phyloP scores from a whole-genome alignment of 2,888 invertebrate species.

The Tinea pellionella region DNA sequence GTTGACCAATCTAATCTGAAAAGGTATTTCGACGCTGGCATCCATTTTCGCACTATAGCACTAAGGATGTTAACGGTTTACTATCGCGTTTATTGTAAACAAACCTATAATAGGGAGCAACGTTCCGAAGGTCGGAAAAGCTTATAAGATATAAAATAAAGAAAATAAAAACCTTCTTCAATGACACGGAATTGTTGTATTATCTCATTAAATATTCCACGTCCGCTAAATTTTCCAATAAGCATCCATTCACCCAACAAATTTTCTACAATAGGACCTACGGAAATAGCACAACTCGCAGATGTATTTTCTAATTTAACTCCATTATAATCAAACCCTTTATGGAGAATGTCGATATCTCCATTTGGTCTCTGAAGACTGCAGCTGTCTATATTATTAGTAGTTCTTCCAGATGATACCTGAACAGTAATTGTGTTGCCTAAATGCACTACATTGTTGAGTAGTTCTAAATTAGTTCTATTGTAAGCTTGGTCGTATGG shows the following conservation, averaged over 20 bases:
- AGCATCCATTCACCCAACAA: slow-evolving; percentile 30
- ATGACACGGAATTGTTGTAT: slow-evolving; percentile 23
- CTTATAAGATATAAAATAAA: no score
- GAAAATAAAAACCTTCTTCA: slow-evolving; percentile 27
- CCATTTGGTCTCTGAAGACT: slow-evolving; percentile 16
- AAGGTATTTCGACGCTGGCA: no score
- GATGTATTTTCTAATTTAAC: slow-evolving; percentile 20
- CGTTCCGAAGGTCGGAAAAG: no score
- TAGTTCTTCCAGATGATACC: slow-evolving; percentile 17
- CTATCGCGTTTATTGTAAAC: no score
- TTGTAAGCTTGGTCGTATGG: slow-evolving; percentile 32
- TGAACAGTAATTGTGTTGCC: slow-evolving; percentile 21
- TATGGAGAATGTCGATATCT: slow-evolving; percentile 19
- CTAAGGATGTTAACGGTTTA: no score
- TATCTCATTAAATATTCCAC: slow-evolving; percentile 24
- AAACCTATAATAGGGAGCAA: no score
- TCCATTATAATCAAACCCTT: slow-evolving; percentile 17
- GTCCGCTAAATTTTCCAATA: slow-evolving; percentile 30
- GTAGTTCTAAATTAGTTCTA: slow-evolving; percentile 21
- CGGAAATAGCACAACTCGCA: slow-evolving; percentile 22
- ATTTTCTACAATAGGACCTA: slow-evolving; percentile 24
- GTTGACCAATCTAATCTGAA: no score
- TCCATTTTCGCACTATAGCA: no score
- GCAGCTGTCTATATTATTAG: slow-evolving; percentile 25
- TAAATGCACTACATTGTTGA: slow-evolving; percentile 23